A percentile compares a stretch with the other conserved stretches of the same genome.
phyloP scores from a whole-genome alignment of 2,113 vertebrate species.

The Heterotis niloticus region DNA sequence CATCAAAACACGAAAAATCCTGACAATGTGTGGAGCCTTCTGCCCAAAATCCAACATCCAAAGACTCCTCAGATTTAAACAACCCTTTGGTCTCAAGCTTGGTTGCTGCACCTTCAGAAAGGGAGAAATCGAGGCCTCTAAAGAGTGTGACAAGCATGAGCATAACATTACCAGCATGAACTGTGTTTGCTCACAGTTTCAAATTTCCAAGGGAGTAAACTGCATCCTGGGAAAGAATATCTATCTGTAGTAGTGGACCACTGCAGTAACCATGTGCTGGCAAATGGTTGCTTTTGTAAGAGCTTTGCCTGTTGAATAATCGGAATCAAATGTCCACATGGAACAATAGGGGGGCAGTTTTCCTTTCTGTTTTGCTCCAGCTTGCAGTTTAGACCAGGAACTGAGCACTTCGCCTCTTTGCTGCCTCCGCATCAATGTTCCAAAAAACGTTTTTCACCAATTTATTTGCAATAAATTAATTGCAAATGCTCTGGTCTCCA shows the following conservation, averaged over 20 bases:
- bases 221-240: too few species aligned
- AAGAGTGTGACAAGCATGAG: neutral
- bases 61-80: too few species aligned
- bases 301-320: neutral
- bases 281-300: neutral
- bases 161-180: neutral
- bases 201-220: neutral
- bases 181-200: neutral
- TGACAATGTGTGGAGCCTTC: too few species aligned
- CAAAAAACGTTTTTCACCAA: neutral
- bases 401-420: constrained; percentile 11
- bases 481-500: too few species aligned
- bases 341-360: neutral
- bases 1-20: too few species aligned
- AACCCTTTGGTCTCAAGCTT: neutral
- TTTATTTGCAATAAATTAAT: too few species aligned
- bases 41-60: too few species aligned
- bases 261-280: neutral
- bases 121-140: neutral
- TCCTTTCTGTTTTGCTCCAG: neutral
- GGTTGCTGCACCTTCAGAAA: too few species aligned
- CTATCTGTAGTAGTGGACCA: neutral
- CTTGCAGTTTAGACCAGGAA: neutral
- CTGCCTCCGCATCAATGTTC: too few species aligned
- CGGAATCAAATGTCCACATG: neutral